Conservation (phyloP, 2,113 vertebrate genomes). For the Phylloscopus whistleri region DNA sequence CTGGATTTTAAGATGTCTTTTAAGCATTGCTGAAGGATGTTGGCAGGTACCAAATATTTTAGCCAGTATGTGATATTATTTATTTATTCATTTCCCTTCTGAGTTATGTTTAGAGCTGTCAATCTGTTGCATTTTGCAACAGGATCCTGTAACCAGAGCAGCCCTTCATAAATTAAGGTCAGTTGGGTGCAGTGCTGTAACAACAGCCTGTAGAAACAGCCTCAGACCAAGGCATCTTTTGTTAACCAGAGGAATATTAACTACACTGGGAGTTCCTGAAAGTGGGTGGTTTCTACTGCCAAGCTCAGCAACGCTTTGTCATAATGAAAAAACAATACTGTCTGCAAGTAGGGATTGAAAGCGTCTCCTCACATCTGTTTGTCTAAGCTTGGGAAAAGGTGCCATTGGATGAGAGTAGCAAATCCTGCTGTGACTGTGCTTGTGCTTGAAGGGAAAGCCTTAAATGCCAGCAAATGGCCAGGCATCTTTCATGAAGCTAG, state of each 20-base stretch:
- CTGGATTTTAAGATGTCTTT: not conserved
- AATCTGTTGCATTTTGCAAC: not conserved
- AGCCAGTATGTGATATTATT: not conserved
- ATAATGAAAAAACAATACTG: slow-evolving; percentile 60
- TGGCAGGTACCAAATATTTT: not conserved
- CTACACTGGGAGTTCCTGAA: slow-evolving; percentile 27
- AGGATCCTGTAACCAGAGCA: not conserved
- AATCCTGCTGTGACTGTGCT: slow-evolving; percentile 47
- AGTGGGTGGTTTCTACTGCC: slow-evolving; percentile 47
- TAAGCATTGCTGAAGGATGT: not conserved
- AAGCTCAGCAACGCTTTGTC: not conserved
- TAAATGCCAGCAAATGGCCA: not conserved
- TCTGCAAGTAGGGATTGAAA: slow-evolving; percentile 56
- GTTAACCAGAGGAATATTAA: not conserved
- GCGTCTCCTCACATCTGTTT: slow-evolving; percentile 16
- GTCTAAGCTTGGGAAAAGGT: slow-evolving; percentile 43
- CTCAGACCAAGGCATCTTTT: not conserved
- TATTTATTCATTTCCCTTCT: not conserved
- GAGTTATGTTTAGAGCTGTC: not conserved
- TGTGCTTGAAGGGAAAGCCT: slow-evolving; percentile 54
- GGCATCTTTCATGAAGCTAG: slow-evolving; percentile 18
- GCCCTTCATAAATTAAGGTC: not conserved
- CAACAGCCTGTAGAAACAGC: not conserved
- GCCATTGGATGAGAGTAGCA: slow-evolving; percentile 19
- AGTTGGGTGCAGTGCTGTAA: not conserved